phyloP scores from a whole-genome alignment of 2,797 vertebrate species.

The Prionace glauca region DNA sequence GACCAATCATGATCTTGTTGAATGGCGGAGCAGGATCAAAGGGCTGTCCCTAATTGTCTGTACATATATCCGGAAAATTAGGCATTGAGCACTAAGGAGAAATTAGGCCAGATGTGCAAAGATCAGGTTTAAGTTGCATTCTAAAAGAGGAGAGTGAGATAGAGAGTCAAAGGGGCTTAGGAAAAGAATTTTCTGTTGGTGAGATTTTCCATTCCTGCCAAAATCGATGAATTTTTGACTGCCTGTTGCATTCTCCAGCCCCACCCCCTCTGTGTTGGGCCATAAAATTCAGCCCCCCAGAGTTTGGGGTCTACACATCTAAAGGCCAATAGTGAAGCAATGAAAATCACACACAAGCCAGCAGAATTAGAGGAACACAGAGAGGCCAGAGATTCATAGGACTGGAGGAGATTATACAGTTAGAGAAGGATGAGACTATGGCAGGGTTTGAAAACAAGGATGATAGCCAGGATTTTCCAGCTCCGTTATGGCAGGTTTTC shows the following conservation, averaged over 20 bases:
- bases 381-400: not conserved
- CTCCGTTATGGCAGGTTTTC: no score
- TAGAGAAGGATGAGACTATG: not conserved
- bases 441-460: not conserved
- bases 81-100: not conserved
- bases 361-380: not conserved
- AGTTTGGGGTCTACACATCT: no score
- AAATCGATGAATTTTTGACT: no score
- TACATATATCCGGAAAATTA: no score
- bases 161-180: not conserved
- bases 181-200: not conserved
- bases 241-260: no score
- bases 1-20: no score
- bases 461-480: no score
- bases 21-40: no score
- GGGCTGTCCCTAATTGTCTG: no score
- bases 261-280: no score
- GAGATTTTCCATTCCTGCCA: no score
- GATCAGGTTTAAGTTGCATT: not conserved
- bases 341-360: not conserved
- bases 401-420: not conserved
- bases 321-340: not conserved
- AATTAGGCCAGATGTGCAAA: not conserved
- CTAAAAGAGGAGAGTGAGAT: not conserved
- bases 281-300: not conserved